These are phyloP conservation scores for Drosophila mayri DNA, from an alignment of 1,140 invertebrate genomes.

Conservation along the genomic window DNA sequence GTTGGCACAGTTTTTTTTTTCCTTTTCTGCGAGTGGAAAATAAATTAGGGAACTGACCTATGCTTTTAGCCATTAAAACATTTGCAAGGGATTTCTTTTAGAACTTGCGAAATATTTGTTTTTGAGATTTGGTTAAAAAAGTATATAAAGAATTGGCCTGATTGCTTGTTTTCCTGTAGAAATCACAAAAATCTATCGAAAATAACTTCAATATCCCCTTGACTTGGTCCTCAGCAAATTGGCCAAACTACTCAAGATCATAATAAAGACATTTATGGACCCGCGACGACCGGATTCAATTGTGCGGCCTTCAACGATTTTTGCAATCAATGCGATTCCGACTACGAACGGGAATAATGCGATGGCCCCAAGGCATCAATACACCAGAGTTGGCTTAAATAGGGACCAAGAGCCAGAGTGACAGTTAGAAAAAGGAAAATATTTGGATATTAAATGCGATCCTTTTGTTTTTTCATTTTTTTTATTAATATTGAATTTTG, in stretches of 20 bases:
- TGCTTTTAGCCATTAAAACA: not conserved
- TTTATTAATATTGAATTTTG: no score
- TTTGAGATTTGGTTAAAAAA: not conserved
- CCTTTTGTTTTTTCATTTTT: not conserved
- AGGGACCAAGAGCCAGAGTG: not conserved
- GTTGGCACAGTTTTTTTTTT: constrained; percentile 58
- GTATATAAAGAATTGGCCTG: not conserved
- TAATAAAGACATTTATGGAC: constrained; percentile 78
- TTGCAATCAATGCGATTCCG: constrained; percentile 43
- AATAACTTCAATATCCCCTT: not conserved
- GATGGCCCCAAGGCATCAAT: constrained; percentile 23
- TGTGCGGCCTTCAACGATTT: constrained; percentile 68
- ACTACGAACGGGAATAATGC: constrained; percentile 52
- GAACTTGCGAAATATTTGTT: not conserved
- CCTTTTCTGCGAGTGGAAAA: not conserved
- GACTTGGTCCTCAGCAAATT: constrained; percentile 49
- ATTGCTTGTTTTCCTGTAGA: not conserved
- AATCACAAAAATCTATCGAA: not conserved
- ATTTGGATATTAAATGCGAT: not conserved
- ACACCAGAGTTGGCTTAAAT: not conserved
- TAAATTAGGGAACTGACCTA: not conserved
- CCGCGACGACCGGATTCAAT: constrained; percentile 58
- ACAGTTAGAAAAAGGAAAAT: no score
- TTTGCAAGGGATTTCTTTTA: not conserved
- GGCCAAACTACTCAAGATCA: constrained; percentile 61